Percentiles rank a stretch among this genome's conserved stretches.
Conservation (phyloP, 2,888 invertebrate species). For the Dorcus parallelipipedus region DNA sequence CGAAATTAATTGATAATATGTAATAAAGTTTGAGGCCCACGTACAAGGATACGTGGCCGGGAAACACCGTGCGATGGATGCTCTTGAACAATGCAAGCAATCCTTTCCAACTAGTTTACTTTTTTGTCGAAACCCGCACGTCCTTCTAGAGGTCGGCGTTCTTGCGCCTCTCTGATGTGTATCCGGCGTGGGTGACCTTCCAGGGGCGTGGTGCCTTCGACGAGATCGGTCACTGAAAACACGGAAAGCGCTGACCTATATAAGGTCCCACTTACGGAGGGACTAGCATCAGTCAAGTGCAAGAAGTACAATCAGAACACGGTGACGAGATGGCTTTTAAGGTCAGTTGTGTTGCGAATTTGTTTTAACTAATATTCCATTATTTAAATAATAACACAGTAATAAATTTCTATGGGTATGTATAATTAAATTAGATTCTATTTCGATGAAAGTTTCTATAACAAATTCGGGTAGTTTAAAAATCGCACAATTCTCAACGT, state of each 20-base stretch:
- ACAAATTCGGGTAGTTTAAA: too few species aligned
- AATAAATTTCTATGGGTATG: background rate
- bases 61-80: too few species aligned
- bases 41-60: too few species aligned
- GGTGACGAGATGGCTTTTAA: slow-evolving; percentile 21
- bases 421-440: background rate
- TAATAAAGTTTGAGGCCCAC: too few species aligned
- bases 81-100: background rate
- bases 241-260: slow-evolving; percentile 24
- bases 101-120: background rate
- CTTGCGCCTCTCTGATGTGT: background rate
- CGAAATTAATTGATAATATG: too few species aligned
- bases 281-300: slow-evolving; percentile 18
- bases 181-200: slow-evolving; percentile 23
- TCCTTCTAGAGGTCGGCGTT: background rate
- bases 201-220: slow-evolving; percentile 21
- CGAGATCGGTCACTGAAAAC: slow-evolving; percentile 16
- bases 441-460: too few species aligned
- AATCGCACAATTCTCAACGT: too few species aligned
- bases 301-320: slow-evolving; percentile 11
- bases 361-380: background rate
- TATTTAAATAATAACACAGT: background rate
- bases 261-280: slow-evolving; percentile 20
- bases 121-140: background rate
- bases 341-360: slow-evolving; percentile 14